Base-by-base conservation (phyloP, 2,888 invertebrate genomes). In the Brachypterus glaber region DNA sequence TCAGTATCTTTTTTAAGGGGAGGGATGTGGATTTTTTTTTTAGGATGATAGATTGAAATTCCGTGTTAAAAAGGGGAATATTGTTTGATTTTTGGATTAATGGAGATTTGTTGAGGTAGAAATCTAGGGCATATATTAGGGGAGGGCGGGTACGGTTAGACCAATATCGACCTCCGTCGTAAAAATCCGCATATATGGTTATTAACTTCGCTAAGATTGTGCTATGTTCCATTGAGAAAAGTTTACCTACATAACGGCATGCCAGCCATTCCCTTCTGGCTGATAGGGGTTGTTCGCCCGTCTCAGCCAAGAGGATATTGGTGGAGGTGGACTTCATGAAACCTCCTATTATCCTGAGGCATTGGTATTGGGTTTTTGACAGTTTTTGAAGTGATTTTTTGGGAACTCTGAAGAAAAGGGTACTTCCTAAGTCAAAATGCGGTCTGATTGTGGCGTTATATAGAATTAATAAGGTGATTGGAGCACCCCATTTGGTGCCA, bases 271-370 rank as follows among this genome's bases (percentile, higher is more conserved):
- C 13, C 14, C 37, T 37, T 16, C 38, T 26, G 8, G 14, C 7
- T 4, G 37, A 30, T 12, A 41, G 12, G 3, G 14, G 7, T 9
- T 26, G 17, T 27, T 40, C 36, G 30, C 37, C 37, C 18, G 26
- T 17, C 21, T 41, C 41, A 11, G 17, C 18, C 14, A 37, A n/a
- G n/a, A 41, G n/a, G 8, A 5, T 5, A 21, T 37, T 21, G 2
- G 12, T 35, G 7, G 41, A 34, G 8, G 42, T 39, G 3, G 41
- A 30, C 16, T 17, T 33, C 41, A 41, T 40, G 9, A n/a, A 21
- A 0, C 40, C 40, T 31, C 16, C 8, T 3, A 32, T 17, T 9
- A 31, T 17, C 17, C 32, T 24, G 5, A 40, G n/a, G 9, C 25
- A 25, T 31, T 35, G 26, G 12, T 32, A 36, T 14, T 40, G 40